Base-by-base conservation (phyloP, 2,113 vertebrate species). In the Penelope pileata region DNA sequence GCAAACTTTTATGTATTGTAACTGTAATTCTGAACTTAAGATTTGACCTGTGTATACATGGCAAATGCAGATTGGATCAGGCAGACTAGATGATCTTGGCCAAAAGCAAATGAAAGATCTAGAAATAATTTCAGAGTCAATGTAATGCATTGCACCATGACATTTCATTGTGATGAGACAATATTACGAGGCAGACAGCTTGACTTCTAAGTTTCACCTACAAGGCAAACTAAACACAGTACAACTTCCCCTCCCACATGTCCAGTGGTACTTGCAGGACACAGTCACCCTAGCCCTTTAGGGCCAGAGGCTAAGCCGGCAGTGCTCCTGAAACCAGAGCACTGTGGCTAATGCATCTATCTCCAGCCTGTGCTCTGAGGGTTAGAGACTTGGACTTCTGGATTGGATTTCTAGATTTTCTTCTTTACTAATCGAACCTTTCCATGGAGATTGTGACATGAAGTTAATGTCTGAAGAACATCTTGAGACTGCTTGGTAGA, bases 311-410 rank as follows among this genome's bases (percentile, higher is more conserved):
- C 66, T 42, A 2, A 1, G 4, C 64, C 82, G 83, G 53, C 59
- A 48, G 14, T 30, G 75, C 68, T 68, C 72, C 45, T 40, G 73
- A n/a, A 47, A 10, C 18, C 72, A 42, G 58, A 42, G 48, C 32
- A 2, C 24, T 64, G 45, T 36, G n/a, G 59, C n/a, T 80, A 13
- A 6, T 9, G n/a, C 34, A 50, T 3, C 0, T 27, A 2, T 70
- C 47, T 84, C 26, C 50, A 36, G 68, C 64, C 70, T 58, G 42
- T 53, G 9, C 5, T 4, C 4, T 7, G 32, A 54, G 27, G 27
- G 18, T 53, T 70, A 29, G 14, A 74, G 42, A 60, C 11, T 58
- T 42, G 42, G 47, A 15, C 40, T 86, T 42, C 26, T 38, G 22
- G 18, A 18, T 45, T 69, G 68, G 4, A 13, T 53, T 62, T 45